These are phyloP conservation scores for Phytoseiulus persimilis DNA, from an alignment of 2,888 invertebrate genomes.

Conservation along the genomic window DNA sequence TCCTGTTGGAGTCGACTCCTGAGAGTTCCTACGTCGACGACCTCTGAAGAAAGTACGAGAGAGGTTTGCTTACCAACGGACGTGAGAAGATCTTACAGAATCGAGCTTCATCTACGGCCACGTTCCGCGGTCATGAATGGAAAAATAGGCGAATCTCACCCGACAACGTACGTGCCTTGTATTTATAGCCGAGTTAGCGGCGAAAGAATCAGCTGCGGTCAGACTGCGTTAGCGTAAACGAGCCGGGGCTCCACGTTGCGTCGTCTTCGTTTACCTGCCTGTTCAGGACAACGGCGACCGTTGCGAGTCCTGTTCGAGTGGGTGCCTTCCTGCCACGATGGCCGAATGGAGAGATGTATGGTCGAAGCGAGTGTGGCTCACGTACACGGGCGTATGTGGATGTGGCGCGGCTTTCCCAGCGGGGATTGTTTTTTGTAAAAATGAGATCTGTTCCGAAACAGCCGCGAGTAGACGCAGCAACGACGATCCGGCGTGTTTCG, in stretches of 20 bases:
- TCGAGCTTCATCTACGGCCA: too few relatives aligned
- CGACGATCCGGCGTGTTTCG: neutral
- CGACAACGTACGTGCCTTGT: neutral
- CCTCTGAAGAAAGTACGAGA: too few relatives aligned
- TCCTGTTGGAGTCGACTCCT: too few relatives aligned
- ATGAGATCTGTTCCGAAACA: neutral
- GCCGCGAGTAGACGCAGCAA: neutral
- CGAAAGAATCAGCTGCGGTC: conserved; percentile 5
- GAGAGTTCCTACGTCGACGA: too few relatives aligned
- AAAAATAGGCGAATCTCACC: neutral
- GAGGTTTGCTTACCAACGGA: too few relatives aligned
- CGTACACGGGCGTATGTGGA: neutral
- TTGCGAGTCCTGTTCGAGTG: neutral
- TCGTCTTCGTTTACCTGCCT: neutral
- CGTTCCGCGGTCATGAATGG: neutral
- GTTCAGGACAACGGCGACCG: neutral
- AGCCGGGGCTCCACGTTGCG: neutral
- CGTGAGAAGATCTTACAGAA: too few relatives aligned
- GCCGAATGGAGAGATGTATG: neutral
- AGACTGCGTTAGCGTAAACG: conserved; percentile 5
- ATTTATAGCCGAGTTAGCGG: neutral
- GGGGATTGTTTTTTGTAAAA: neutral
- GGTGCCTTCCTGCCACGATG: neutral
- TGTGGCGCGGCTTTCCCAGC: neutral
- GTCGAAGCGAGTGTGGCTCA: neutral